These are phyloP conservation scores for Galeopterus variegatus DNA, from an alignment of 2,113 vertebrate genomes.

Conservation along the genomic window DNA sequence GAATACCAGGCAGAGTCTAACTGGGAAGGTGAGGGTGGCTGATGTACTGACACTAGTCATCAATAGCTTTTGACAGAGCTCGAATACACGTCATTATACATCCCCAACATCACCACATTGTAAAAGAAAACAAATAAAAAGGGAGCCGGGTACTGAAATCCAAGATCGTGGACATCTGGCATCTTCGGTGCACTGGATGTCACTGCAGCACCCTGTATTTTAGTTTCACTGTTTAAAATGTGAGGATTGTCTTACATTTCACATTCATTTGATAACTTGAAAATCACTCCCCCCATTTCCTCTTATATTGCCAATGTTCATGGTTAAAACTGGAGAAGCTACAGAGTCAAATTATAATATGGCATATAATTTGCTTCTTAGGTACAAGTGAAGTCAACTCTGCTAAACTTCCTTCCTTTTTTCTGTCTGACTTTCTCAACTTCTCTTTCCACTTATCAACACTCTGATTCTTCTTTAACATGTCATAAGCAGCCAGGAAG, in stretches of 20 bases:
- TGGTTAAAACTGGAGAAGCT: conserved; percentile 37
- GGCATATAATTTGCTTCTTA: conserved; percentile 32
- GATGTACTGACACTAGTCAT: conserved; percentile 53
- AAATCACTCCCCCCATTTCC: conserved; percentile 26
- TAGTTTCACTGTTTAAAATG: conserved; percentile 16
- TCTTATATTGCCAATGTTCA: not conserved
- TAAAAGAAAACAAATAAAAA: conserved; percentile 80
- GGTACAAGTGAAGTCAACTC: not conserved
- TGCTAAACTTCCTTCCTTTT: not conserved
- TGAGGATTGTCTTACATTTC: not conserved
- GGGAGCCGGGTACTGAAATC: conserved; percentile 42
- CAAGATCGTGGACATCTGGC: conserved; percentile 73
- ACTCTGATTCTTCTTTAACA: not conserved
- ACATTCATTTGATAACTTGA: conserved; percentile 40
- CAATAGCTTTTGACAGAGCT: conserved; percentile 38
- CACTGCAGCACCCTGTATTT: not conserved
- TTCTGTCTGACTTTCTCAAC: not conserved
- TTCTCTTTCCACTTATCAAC: not conserved
- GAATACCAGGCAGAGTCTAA: not conserved
- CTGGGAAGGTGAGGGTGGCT: not conserved
- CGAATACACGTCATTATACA: not conserved
- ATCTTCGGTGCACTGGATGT: not conserved
- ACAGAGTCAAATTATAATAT: not conserved
- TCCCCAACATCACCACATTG: conserved; percentile 41
- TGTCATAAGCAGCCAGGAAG: not conserved